Evolutionary conservation across 2,888 invertebrate species (phyloP).

Genomic region (Cantharis flavilabris): DNA sequence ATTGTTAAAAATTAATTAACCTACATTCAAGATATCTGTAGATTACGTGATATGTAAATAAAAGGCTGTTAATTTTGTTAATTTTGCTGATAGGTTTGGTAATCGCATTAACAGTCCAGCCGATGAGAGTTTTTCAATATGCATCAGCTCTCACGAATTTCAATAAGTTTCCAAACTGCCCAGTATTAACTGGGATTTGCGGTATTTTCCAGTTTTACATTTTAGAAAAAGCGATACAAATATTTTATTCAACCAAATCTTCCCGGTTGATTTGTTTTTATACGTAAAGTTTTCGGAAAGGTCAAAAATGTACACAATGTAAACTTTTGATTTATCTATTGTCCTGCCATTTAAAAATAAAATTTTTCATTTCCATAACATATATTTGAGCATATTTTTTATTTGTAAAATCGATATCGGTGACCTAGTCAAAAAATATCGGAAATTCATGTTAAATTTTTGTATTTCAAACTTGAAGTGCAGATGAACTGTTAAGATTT

Average conservation of each 20-base stretch:
- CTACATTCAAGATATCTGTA: background rate
- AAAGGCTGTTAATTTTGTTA: background rate
- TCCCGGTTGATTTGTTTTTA: background rate
- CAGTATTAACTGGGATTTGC: background rate
- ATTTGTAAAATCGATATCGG: too few species aligned
- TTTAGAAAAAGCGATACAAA: background rate
- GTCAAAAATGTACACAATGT: background rate
- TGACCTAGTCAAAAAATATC: background rate
- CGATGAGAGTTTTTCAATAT: background rate
- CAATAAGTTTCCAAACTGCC: background rate
- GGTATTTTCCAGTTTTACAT: background rate
- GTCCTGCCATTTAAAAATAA: background rate
- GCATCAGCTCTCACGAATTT: background rate
- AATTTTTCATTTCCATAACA: background rate
- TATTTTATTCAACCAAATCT: background rate
- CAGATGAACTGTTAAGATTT: background rate
- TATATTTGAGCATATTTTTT: background rate
- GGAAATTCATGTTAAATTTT: background rate
- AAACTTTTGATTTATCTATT: background rate
- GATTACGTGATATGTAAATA: background rate
- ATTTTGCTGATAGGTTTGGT: background rate
- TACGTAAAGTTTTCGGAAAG: background rate
- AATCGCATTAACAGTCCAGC: background rate
- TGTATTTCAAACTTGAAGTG: background rate
- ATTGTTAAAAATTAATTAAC: background rate